phyloP scores from a whole-genome alignment of 2,888 invertebrate species.

The Chloroclysta siterata region DNA sequence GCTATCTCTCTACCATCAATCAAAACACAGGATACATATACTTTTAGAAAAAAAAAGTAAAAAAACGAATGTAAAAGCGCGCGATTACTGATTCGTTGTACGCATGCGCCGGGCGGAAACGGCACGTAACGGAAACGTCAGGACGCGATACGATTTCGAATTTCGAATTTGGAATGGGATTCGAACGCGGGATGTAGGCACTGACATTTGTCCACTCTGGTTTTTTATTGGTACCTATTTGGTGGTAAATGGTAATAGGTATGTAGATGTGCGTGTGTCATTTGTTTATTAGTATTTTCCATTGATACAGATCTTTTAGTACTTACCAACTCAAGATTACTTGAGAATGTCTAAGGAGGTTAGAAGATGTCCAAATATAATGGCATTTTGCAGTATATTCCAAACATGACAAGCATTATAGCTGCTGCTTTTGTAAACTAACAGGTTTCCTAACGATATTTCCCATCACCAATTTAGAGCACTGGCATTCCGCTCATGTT shows the following conservation, averaged over 20 bases:
- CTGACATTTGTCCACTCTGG: constrained; percentile 61
- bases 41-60: constrained; percentile 56
- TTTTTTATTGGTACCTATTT: constrained; percentile 57
- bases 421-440: too few species aligned
- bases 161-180: constrained; percentile 74
- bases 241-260: constrained; percentile 55
- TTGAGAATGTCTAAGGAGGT: too few species aligned
- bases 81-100: constrained; percentile 78
- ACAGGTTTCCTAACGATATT: too few species aligned
- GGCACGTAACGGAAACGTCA: constrained; percentile 82
- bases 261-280: constrained; percentile 41
- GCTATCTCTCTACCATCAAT: constrained; percentile 76
- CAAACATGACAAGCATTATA: too few species aligned
- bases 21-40: constrained; percentile 80
- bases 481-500: too few species aligned
- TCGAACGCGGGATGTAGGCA: constrained; percentile 67
- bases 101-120: constrained; percentile 70
- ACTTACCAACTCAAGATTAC: too few species aligned
- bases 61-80: constrained; percentile 64
- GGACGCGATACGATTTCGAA: constrained; percentile 84
- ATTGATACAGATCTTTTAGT: not conserved
- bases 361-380: too few species aligned
- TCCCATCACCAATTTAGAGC: too few species aligned
- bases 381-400: too few species aligned
- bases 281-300: constrained; percentile 9